Evolutionary conservation across 2,113 vertebrate genomes (phyloP), one percentile per base, ranked within the genome.

Genomic region (Triplophysa dalaica): DNA sequence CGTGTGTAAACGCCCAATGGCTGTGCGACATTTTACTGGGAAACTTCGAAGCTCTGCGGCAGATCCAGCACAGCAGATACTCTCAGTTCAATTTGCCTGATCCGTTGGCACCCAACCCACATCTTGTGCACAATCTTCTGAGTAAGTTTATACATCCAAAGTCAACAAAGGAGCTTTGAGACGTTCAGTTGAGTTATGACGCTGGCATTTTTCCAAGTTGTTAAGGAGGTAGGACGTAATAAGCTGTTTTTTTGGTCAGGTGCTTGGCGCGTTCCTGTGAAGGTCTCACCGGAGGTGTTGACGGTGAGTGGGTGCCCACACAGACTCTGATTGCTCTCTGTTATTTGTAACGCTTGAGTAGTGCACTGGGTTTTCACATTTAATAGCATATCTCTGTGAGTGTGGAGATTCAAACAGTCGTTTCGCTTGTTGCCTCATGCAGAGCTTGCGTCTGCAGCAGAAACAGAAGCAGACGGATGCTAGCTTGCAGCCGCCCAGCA

Each of bases 1-100:
- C 96, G 0, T 99, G 98, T 26, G 96, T 99, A 21, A 99, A 98
- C 0, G 96, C 95, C 0, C 95, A 97, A 77, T 99, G 98, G 98
- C 91, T 99, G 2, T 97, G 97, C 7, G 96, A 99, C 80, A 94
- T 99, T 52, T 90, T 99, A 12, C 93, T 98, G 60, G 98, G 98
- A 0, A 94, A 97, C 85, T 95, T 98, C 4, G 98, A 98, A 85
- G 96, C 96, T 0, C 83, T 99, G 22, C 87, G 96, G 78, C 97
- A 98, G 89, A 91, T 95, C 13, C 98, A 98, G 85, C 94, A 93
- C 84, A 93, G 91, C 85, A 92, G 96, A 52, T 99, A 97, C 82
- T 93, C 94, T 0, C 77, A 90, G 0, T 99, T 95, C 85, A 94
- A 73, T 61, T 93, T 97, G 3, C 90, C 92, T 9, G 97, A 99